Evolutionary conservation across 2,113 vertebrate species (phyloP).

Genomic region (Rhombomys opimus): DNA sequence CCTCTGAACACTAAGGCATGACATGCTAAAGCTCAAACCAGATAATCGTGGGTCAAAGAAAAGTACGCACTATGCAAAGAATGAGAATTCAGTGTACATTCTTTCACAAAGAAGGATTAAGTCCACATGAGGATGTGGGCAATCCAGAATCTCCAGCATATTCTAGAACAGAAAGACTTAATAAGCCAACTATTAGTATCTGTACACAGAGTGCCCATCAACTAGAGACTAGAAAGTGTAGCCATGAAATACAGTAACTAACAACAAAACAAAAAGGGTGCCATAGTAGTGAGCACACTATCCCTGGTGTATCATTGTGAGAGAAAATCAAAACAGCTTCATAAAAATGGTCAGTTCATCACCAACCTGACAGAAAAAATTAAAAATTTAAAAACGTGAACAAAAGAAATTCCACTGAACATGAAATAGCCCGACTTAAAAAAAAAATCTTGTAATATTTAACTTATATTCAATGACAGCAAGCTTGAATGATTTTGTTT

Average conservation of each 20-base stretch:
- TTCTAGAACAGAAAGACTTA: constrained; percentile 21
- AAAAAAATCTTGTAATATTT: neutral
- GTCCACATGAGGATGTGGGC: constrained; percentile 23
- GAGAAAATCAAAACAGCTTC: neutral
- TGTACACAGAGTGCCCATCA: constrained; percentile 45
- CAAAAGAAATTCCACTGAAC: neutral
- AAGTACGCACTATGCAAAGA: constrained; percentile 51
- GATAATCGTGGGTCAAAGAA: neutral
- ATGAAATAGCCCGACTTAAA: neutral
- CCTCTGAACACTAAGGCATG: constrained; percentile 35
- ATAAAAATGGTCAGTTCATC: constrained; percentile 43
- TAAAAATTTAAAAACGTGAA: constrained; percentile 47
- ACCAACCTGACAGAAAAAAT: constrained; percentile 3
- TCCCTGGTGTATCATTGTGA: neutral
- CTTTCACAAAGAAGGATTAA: constrained; percentile 64
- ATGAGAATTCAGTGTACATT: constrained; percentile 36
- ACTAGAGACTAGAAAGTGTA: constrained; percentile 43
- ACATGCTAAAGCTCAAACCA: constrained; percentile 53
- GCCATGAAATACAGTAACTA: constrained; percentile 53
- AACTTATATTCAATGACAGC: neutral
- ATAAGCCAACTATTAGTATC: constrained; percentile 62
- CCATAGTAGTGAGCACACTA: neutral
- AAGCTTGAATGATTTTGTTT: neutral
- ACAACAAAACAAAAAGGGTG: neutral
- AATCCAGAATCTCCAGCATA: constrained; percentile 40